Percentiles rank a stretch among this genome's conserved stretches.
These are phyloP conservation scores for Halcyon leucocephala DNA, from an alignment of 2,797 vertebrate genomes.

Conservation along the genomic window DNA sequence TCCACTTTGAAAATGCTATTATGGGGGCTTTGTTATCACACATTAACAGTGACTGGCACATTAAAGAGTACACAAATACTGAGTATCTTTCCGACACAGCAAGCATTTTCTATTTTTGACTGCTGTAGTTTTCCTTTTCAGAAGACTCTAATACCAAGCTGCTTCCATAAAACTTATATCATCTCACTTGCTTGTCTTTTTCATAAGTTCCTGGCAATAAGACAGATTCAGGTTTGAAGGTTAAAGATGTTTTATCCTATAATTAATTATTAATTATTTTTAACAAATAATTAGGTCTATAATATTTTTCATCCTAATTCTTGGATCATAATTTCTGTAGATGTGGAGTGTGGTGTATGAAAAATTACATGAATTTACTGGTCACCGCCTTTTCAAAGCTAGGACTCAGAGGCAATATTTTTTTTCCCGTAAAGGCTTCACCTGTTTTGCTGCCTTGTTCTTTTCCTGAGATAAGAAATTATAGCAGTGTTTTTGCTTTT, in stretches of 20 bases:
- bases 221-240: neutral
- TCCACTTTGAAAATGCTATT: neutral
- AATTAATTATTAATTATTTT: neutral
- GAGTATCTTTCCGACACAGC: neutral
- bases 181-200: neutral
- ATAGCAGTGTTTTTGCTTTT: neutral
- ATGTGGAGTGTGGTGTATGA: neutral
- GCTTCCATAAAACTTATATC: neutral
- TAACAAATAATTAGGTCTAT: neutral
- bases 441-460: neutral
- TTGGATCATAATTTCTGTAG: neutral
- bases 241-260: neutral
- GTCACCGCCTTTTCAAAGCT: neutral
- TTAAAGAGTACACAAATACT: neutral
- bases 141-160: neutral
- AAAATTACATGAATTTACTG: neutral
- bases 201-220: neutral
- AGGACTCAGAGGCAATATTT: neutral
- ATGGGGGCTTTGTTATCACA: neutral
- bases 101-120: neutral
- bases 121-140: neutral
- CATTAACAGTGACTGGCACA: neutral
- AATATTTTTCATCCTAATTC: neutral
- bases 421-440: neutral
- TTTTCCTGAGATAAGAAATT: neutral